Base-by-base conservation (phyloP, 1,140 invertebrate species). In the Heliconius eleuchia region DNA sequence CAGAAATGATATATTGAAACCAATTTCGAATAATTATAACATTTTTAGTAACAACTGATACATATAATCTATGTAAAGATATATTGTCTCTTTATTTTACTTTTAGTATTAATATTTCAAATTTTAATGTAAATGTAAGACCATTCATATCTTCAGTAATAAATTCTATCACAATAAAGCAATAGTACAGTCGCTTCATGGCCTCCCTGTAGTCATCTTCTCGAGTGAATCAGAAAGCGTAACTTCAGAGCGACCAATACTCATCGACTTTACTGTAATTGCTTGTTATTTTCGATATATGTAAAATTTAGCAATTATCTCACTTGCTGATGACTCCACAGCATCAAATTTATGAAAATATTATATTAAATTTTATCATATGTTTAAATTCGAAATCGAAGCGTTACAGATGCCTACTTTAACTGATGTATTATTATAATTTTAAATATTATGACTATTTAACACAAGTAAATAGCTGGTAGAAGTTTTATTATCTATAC, bases 381-480 rank as follows among this genome's bases (percentile, higher is more conserved):
- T 30, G 3, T 66, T 66, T 66, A 66, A 66, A 66, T 66, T 66
- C 60, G 60, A 66, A 66, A 30, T 66, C 60, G 60, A 66, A 66
- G 60, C 60, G 27, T 66, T 66, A 66, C 9, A 27, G 60, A 66
- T 66, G 23, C 3, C 60, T 66, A 66, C 23, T 66, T 66, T 66
- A 66, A 27, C 23, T 66, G 27, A 27, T 30, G 9, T 66, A 27
- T 66, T 27, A 66, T 13, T 66, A 4, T 30, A 27, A 27, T 66
- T 66, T 11, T 66, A 66, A 66, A 66, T 66, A 66, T 27, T 57
- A 66, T 66, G n/a, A 66, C 60, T 66, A 66, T 30, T 66, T 66
- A 66, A 66, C 23, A 27, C 23, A 66, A 66, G 60, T 66, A 23
- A 66, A 27, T 27, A 30, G 60, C 60, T 66, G 60, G 60, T 30